Evolutionary conservation across 1,140 invertebrate genomes (phyloP).

Genomic region (Mesaphorura yosii): DNA sequence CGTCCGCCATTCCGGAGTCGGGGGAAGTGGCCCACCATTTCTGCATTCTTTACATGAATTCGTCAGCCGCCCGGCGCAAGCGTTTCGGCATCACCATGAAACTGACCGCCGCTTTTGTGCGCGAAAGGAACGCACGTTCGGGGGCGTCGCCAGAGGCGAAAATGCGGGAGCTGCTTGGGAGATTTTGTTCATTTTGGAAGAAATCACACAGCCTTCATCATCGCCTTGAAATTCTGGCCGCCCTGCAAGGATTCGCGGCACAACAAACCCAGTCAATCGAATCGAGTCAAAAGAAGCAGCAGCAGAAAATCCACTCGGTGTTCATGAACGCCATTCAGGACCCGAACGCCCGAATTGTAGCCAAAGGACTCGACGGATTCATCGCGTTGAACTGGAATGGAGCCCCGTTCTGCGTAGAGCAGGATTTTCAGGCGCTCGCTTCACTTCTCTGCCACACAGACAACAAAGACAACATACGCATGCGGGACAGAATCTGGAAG

Average conservation of each 20-base stretch:
- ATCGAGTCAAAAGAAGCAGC: not conserved
- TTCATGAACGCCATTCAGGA: not conserved
- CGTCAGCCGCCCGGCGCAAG: not conserved
- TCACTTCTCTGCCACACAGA: not conserved
- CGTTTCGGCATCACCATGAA: not conserved
- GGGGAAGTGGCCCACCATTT: not conserved
- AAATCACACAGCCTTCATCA: not conserved
- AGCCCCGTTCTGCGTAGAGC: not conserved
- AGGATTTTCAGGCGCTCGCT: not conserved
- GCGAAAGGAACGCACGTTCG: not conserved
- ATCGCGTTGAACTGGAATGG: not conserved
- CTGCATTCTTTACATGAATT: not conserved
- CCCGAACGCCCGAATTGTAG: not conserved
- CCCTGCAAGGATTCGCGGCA: not conserved
- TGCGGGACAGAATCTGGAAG: not conserved
- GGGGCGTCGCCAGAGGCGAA: not conserved
- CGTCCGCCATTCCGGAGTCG: not conserved
- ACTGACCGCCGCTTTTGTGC: not conserved
- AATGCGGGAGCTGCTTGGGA: not conserved
- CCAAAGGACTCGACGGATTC: not conserved
- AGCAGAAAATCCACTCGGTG: too few species aligned
- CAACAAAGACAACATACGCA: not conserved
- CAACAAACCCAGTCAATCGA: not conserved
- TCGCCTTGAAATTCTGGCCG: not conserved
- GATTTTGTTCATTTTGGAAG: not conserved